Conservation (phyloP, 2,888 invertebrate genomes). For the Maniola hyperantus region DNA sequence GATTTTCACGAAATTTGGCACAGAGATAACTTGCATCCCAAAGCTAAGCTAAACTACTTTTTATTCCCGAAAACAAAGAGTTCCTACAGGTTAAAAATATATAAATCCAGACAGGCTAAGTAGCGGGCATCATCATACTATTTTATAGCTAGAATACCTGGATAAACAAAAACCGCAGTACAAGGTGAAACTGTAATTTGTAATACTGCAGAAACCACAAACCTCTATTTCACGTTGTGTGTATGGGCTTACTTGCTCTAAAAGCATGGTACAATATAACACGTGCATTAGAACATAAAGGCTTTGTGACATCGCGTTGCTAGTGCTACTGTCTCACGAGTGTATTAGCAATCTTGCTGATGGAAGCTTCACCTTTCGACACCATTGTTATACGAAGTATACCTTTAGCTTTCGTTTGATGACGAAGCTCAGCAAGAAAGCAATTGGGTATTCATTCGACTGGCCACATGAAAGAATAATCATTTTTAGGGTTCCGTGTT, state of each 20-base stretch:
- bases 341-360: conserved; percentile 60
- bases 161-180: conserved; percentile 3
- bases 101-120: too few relatives aligned
- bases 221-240: conserved; percentile 14
- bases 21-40: too few relatives aligned
- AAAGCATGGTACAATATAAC: conserved; percentile 56
- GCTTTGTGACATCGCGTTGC: conserved; percentile 46
- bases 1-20: too few relatives aligned
- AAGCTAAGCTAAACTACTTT: too few relatives aligned
- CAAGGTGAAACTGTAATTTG: conserved; percentile 12
- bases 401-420: too few relatives aligned
- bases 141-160: background rate
- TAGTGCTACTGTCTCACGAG: conserved; percentile 49
- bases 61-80: too few relatives aligned
- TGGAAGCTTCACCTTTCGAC: conserved; percentile 42
- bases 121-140: background rate
- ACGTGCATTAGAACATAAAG: conserved; percentile 50
- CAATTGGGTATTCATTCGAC: too few relatives aligned
- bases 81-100: too few relatives aligned
- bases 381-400: background rate
- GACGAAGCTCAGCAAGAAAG: too few relatives aligned
- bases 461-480: too few relatives aligned
- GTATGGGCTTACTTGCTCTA: conserved; percentile 43
- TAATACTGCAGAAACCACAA: conserved; percentile 9
- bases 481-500: too few relatives aligned